Evolutionary conservation across 2,888 invertebrate genomes (phyloP), one percentile per base, ranked within the genome.

Genomic region (Metellina segmentata): DNA sequence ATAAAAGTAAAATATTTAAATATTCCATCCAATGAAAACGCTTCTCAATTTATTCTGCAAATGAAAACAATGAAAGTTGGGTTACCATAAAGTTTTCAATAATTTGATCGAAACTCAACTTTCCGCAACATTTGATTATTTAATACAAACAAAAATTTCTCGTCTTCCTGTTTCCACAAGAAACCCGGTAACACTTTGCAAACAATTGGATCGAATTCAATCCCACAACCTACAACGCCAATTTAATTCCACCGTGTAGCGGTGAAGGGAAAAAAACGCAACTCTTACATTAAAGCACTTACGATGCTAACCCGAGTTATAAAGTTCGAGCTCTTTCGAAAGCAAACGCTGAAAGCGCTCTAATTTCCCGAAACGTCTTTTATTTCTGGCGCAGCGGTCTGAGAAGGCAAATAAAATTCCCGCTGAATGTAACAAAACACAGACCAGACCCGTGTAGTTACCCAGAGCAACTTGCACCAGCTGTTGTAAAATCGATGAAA

Each of bases 401-500:
- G 9, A 34, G 8, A 34, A 75, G 16, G 9, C 77, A 78, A 52
- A 78, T 7, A 78, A 78, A 78, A 11, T 19, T 9, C n/a, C 72
- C 72, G 20, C 72, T 6, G 34, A 72, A 72, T 72, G 72, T 34
- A 34, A 19, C 72, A 72, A 72, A 72, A 77, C 77, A 49, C 49
- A 20, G 5, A 20, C 34, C 19, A 34, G 49, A 75, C 48, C 34
- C 75, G 34, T 75, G 9, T 74, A 19, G 75, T 75, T 75, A 11
- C 48, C 13, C 13, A 78, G 19, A 16, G 52, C 8, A 19, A 61
- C 20, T 34, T 69, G 75, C 53, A 75, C 51, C 85, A 85, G 74
- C 85, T 85, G 85, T 61, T 85, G 34, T 74, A 20, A 75, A 85
- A 85, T 85, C 85, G 85, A 85, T 85, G 75, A 53, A 61, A 85